These are phyloP conservation scores for Pangasius djambal DNA, from an alignment of 2,797 vertebrate genomes.

Conservation along the genomic window DNA sequence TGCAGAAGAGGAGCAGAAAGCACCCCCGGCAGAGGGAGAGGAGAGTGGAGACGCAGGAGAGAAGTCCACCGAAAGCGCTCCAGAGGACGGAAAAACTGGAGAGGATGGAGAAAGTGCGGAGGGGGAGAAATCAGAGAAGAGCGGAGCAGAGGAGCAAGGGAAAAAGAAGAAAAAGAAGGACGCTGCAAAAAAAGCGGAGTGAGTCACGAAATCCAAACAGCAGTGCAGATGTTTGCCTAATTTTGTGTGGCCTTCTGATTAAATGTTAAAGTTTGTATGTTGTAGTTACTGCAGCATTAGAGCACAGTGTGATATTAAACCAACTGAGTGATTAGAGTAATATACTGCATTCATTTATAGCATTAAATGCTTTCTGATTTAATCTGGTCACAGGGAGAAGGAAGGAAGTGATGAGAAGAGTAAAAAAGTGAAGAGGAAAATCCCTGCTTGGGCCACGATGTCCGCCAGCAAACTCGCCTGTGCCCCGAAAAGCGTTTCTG, in stretches of 20 bases:
- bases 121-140: constrained; percentile 53
- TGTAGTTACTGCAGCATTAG: background rate
- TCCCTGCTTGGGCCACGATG: constrained; percentile 95
- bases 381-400: constrained; percentile 73
- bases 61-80: constrained; percentile 69
- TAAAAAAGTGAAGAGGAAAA: constrained; percentile 95
- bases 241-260: background rate
- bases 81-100: constrained; percentile 62
- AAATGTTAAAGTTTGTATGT: constrained; percentile 23
- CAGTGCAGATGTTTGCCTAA: background rate
- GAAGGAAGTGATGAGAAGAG: constrained; percentile 87
- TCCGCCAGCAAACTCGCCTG: constrained; percentile 87
- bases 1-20: constrained; percentile 79
- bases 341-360: no score
- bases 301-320: background rate
- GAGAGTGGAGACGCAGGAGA: constrained; percentile 75
- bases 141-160: constrained; percentile 53
- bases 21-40: constrained; percentile 70
- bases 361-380: background rate
- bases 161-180: constrained; percentile 58
- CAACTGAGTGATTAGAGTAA: background rate
- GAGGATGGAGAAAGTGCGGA: constrained; percentile 46
- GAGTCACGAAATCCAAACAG: constrained; percentile 50
- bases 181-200: constrained; percentile 69
- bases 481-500: constrained; percentile 81